Evolutionary conservation across 2,888 invertebrate species (phyloP), one percentile per base, ranked within the genome.

Genomic region (Pachliopta kotzebuea): DNA sequence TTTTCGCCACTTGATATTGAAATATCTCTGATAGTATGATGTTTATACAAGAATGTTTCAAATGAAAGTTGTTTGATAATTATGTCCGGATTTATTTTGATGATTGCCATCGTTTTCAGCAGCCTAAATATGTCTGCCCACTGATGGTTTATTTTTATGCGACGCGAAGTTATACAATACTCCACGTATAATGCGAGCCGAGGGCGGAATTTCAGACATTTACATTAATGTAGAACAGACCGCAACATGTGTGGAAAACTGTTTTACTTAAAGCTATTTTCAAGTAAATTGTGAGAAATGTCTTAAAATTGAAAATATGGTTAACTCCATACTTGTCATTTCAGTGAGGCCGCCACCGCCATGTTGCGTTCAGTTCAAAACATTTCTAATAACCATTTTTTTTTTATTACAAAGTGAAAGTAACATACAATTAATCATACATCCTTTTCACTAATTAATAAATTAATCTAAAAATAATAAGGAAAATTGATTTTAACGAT

Each of bases 1-100:
- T 73, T 75, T 68, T 57, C 45, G n/a, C 67, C 71, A 70, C 72
- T 77, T 86, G 76, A 73, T 77, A 82, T 82, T 74, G 69, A 82
- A 90, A 93, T 93, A 92, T 92, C 91, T 91, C 91, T 88, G 90
- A 76, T 90, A 86, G 74, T 92, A 92, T 80, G 70, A 31, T 21
- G 69, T 77, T 72, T 74, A 76, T 69, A 70, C 62, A 70, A 83
- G 89, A 90, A 86, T 85, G 79, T 85, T 83, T 81, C 78, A 83
- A 78, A 88, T 81, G 80, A 92, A 92, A 88, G 88, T 88, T 90
- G 77, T 83, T 87, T 77, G 77, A 61, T 74, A 86, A 79, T 74
- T 78, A 80, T 77, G 77, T 90, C 86, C 80, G 80, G 80, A 85
- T 85, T 81, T 78, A 77, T 78, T 82, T 81, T 74, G 75, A 79